phyloP scores from a whole-genome alignment of 2,113 vertebrate species.

The Austrofundulus limnaeus region DNA sequence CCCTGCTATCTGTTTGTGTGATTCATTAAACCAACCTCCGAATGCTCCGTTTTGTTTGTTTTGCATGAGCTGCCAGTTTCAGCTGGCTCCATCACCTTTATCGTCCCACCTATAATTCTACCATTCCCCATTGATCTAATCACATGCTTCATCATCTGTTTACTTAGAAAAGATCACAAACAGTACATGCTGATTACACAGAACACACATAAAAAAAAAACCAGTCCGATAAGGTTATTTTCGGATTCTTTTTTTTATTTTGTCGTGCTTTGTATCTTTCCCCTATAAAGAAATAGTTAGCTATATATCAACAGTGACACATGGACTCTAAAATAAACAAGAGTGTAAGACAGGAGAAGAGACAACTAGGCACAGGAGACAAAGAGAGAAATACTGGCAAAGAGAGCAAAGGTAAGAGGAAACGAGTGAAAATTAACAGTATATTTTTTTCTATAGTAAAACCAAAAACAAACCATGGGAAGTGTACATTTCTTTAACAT shows the following conservation, averaged over 20 bases:
- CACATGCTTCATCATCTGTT: slow-evolving; percentile 39
- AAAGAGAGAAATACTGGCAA: slow-evolving; percentile 59
- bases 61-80: slow-evolving; percentile 41
- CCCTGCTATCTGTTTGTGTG: slow-evolving; percentile 47
- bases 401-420: slow-evolving; percentile 62
- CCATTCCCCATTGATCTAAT: slow-evolving; percentile 57
- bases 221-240: slow-evolving; percentile 48
- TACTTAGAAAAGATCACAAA: slow-evolving; percentile 41
- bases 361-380: slow-evolving; percentile 73
- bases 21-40: slow-evolving; percentile 51
- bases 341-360: slow-evolving; percentile 73
- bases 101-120: slow-evolving; percentile 39
- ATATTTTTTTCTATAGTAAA: slow-evolving; percentile 74
- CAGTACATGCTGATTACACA: slow-evolving; percentile 45
- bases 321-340: slow-evolving; percentile 79
- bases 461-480: slow-evolving; percentile 72
- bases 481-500: slow-evolving; percentile 81
- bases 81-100: slow-evolving; percentile 30
- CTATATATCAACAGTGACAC: slow-evolving; percentile 84
- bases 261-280: slow-evolving; percentile 84
- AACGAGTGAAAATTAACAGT: slow-evolving; percentile 67
- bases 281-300: slow-evolving; percentile 86
- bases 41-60: slow-evolving; percentile 55
- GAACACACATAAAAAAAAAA: slow-evolving; percentile 45
- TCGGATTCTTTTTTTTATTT: slow-evolving; percentile 80